Conservation (phyloP, 1,140 invertebrate species). For the Lineus longissimus region DNA sequence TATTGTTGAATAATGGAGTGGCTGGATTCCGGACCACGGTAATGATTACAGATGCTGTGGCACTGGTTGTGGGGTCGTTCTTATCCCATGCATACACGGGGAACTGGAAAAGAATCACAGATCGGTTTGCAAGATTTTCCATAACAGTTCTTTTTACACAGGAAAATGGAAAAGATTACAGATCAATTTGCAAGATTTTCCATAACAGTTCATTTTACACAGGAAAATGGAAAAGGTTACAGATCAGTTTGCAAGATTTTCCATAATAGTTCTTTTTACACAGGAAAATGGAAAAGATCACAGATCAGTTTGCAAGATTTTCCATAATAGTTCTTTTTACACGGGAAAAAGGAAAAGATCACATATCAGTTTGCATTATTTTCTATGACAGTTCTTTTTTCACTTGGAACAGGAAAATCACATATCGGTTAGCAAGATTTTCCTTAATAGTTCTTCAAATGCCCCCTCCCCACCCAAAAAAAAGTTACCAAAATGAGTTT, state of each 20-base stretch:
- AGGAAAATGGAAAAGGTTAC: background rate
- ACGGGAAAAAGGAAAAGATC: background rate
- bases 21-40: slow-evolving; percentile 24
- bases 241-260: background rate
- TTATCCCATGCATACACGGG: slow-evolving; percentile 82
- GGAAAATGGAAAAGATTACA: background rate
- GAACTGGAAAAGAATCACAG: slow-evolving; percentile 51
- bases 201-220: background rate
- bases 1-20: slow-evolving; percentile 53
- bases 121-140: background rate
- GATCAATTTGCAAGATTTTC: background rate
- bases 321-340: background rate
- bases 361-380: background rate
- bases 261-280: background rate
- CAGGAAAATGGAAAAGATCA: background rate
- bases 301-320: background rate
- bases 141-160: background rate
- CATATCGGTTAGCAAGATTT: too few species aligned
- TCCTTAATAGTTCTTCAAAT: too few species aligned
- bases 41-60: slow-evolving; percentile 19
- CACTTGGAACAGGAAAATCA: too few species aligned
- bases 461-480: too few species aligned
- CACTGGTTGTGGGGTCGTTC: slow-evolving; percentile 74
- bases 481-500: too few species aligned
- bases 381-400: too few species aligned